These are phyloP conservation scores for Campaea margaritaria DNA, from an alignment of 2,888 invertebrate species.

Conservation along the genomic window DNA sequence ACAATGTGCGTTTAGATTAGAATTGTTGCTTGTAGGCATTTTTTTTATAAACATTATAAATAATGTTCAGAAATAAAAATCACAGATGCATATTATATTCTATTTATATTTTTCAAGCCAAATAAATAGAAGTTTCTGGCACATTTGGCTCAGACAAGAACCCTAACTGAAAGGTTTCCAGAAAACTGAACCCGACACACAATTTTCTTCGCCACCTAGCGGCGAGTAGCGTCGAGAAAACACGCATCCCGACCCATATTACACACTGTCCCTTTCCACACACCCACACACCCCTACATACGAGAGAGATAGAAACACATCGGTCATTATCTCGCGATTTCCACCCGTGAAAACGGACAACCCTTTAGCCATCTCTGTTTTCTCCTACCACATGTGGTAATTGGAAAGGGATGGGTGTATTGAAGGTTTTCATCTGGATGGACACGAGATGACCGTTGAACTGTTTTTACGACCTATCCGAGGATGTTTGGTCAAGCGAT, in stretches of 20 bases:
- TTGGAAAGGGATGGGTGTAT: conserved; percentile 67
- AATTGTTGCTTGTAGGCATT: no score
- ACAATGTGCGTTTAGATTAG: no score
- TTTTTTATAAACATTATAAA: no score
- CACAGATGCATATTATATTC: no score
- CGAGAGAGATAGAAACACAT: conserved; percentile 78
- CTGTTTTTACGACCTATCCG: conserved; percentile 71
- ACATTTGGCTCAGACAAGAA: conserved; percentile 17
- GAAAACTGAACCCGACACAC: conserved; percentile 29
- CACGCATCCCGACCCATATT: conserved; percentile 50
- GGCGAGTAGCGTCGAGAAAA: conserved; percentile 75
- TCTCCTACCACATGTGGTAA: conserved; percentile 56
- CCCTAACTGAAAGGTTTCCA: conserved; percentile 35
- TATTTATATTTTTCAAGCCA: no score
- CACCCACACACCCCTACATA: conserved; percentile 75
- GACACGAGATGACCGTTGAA: conserved; percentile 73
- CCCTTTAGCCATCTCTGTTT: conserved; percentile 80
- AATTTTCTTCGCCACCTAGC: conserved; percentile 74
- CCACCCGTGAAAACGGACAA: conserved; percentile 77
- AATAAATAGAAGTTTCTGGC: neutral
- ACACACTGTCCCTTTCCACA: conserved; percentile 74
- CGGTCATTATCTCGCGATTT: conserved; percentile 70
- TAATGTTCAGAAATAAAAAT: no score
- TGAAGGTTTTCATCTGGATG: conserved; percentile 61
- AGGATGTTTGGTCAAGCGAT: conserved; percentile 66